Base-by-base conservation (phyloP, 2,888 invertebrate genomes). In the Ormyrus rosae region DNA sequence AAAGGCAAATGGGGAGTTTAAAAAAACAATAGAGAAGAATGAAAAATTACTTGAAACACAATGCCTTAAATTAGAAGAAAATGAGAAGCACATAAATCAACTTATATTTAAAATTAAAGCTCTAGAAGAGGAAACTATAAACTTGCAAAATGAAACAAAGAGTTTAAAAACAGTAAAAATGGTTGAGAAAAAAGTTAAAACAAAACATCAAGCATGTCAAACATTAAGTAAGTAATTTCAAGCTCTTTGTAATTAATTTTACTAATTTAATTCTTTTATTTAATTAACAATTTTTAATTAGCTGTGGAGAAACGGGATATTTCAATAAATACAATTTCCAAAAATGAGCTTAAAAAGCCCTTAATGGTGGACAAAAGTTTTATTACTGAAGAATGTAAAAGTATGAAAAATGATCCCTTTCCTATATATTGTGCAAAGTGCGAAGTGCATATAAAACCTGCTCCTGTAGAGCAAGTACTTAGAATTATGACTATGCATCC, bases 371-470 rank as follows among this genome's bases (percentile, higher is more conserved):
- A 70, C 60, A 84, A 84, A 76, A 80, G 68, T 55, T 53, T 76
- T 13, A 67, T 84, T 64, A 89, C 87, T 51, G 71, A 80, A 65
- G 46, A 74, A 65, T 60, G 64, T 55, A 60, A n/a, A 11, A 53
- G 9, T 58, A 50, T 11, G 5, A 71, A 85, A 68, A 81, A 82
- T 1, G 74, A 86, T 74, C 80, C 85, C 0, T 87, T 87, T 82
- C 84, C 88, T 8, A 55, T 88, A 64, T 86, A 84, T 84, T 89
- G 89, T 81, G 69, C 81, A 5, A 85, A 86, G 65, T 89, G 89
- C 60, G 77, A 85, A 81, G 6, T 61, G 4, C n/a, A 34, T 48
- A 74, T 87, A 1, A 48, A 80, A 7, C 83, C 86, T 9, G 67
- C 83, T 0, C 84, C 86, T 0, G 8, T 86, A 34, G 84, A 88